phyloP scores from a whole-genome alignment of 2,797 vertebrate species.

The Rhadinocentrus ornatus region DNA sequence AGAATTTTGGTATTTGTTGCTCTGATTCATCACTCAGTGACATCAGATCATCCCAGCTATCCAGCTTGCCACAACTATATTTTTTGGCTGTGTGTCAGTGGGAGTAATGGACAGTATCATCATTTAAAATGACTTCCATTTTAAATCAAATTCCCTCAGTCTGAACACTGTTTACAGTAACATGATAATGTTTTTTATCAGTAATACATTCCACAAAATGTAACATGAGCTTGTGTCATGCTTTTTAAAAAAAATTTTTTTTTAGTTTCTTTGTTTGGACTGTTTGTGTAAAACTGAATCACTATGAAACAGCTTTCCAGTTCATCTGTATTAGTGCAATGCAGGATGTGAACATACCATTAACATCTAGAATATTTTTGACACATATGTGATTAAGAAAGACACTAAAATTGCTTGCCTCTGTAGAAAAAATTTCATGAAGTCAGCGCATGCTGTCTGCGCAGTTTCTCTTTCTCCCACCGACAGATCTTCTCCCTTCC shows the following conservation, averaged over 20 bases:
- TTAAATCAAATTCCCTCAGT: constrained; percentile 8
- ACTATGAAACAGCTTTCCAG: not conserved
- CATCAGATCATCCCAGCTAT: not conserved
- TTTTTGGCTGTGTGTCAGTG: not conserved
- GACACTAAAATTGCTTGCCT: not conserved
- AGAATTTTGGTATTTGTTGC: not conserved
- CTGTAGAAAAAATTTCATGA: not conserved
- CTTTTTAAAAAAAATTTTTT: not conserved
- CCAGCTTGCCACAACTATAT: constrained; percentile 5
- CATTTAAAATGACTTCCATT: not conserved
- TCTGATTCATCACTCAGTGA: constrained; percentile 12
- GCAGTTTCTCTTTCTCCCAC: constrained; percentile 54
- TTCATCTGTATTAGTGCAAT: constrained; percentile 11
- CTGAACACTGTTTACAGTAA: not conserved
- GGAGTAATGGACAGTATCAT: not conserved
- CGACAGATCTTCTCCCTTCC: constrained; percentile 57
- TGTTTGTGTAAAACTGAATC: not conserved
- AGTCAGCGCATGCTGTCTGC: constrained; percentile 1
- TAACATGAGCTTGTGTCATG: constrained; percentile 2
- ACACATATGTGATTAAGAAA: not conserved
- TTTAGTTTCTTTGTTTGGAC: not conserved
- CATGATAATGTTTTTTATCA: not conserved
- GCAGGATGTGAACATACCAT: too few relatives aligned
- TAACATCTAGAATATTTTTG: not conserved
- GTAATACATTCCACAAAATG: not conserved